A percentile compares a stretch with the other conserved stretches of the same genome.
phyloP scores from a whole-genome alignment of 2,113 vertebrate species.

The Poicephalus meyeri region DNA sequence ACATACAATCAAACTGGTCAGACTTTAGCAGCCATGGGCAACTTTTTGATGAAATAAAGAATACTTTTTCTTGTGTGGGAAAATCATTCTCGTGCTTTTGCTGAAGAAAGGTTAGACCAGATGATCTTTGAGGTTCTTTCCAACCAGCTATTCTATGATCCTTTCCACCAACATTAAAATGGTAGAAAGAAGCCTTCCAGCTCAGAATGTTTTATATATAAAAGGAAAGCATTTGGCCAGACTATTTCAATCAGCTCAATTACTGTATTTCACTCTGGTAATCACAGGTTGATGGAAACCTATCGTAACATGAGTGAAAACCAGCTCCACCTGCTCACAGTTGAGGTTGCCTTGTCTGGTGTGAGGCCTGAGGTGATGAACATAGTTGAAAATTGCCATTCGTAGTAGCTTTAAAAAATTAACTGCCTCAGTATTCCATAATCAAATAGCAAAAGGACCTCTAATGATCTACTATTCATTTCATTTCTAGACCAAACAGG shows the following conservation, averaged over 20 bases:
- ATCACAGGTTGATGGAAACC: neutral
- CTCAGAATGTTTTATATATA: neutral
- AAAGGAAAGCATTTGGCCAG: neutral
- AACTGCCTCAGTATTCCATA: neutral
- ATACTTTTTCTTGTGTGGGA: neutral
- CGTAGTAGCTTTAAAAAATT: neutral
- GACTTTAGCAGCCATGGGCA: neutral
- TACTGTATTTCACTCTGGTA: neutral
- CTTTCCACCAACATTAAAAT: neutral
- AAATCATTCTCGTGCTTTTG: neutral
- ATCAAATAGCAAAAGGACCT: neutral
- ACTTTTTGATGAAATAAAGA: neutral
- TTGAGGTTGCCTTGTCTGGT: neutral
- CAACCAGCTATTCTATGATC: neutral
- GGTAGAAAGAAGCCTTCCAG: neutral
- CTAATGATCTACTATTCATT: neutral
- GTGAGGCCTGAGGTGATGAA: neutral
- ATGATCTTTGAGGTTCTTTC: neutral
- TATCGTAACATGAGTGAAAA: neutral
- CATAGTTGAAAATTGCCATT: neutral
- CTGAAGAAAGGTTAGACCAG: neutral
- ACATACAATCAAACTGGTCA: neutral
- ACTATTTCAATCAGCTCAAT: neutral
- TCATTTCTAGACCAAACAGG: neutral
- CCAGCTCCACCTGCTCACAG: neutral